Conservation (phyloP, 1,140 invertebrate species). For the Nasonia vitripennis region DNA sequence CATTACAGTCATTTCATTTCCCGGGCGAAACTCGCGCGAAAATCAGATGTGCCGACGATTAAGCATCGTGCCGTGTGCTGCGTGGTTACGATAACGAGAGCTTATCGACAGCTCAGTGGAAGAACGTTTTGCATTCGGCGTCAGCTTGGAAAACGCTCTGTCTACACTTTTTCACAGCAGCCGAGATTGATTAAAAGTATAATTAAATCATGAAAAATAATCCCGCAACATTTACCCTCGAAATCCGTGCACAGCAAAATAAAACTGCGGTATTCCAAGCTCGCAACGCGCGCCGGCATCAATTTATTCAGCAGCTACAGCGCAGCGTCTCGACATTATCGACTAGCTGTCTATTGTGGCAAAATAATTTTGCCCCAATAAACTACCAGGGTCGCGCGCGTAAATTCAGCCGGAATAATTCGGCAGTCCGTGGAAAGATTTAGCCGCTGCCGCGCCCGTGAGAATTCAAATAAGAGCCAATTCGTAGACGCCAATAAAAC, state of each 20-base stretch:
- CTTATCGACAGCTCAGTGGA: no score
- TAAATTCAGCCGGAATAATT: conserved; percentile 35
- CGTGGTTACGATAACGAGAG: no score
- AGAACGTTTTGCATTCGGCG: no score
- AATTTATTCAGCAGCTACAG: not conserved
- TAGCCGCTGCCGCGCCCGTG: not conserved
- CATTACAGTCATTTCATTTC: not conserved
- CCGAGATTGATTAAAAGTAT: no score
- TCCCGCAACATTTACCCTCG: no score
- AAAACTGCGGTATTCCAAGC: not conserved
- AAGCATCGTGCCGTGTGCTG: no score
- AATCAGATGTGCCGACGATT: not conserved
- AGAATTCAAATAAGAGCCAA: conserved; percentile 49
- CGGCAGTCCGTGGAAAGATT: not conserved
- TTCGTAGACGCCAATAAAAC: conserved; percentile 47
- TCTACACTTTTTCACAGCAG: no score
- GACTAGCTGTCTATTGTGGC: conserved; percentile 13
- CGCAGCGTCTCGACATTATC: not conserved
- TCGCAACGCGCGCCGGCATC: not conserved
- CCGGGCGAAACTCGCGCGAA: not conserved
- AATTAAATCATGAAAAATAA: no score
- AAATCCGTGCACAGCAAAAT: no score
- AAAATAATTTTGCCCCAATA: conserved; percentile 32
- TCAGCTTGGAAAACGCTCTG: no score
- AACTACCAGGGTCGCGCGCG: conserved; percentile 8